Base-by-base conservation (phyloP, 1,140 invertebrate genomes). In the Trialeurodes vaporariorum region DNA sequence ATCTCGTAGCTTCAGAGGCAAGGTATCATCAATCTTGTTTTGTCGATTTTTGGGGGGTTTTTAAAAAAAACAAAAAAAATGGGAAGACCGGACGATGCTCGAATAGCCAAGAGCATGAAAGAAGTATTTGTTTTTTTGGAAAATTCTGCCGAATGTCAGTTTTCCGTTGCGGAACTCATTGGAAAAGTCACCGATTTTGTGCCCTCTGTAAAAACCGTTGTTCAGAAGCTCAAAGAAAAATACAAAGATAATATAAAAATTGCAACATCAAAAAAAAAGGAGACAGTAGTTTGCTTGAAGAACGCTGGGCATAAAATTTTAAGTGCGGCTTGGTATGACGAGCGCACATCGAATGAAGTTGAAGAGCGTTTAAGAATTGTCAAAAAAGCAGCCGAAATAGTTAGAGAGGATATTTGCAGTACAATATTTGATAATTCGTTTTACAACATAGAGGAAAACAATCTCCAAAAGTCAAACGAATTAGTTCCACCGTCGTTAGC, bases 331-430 rank as follows among this genome's bases (percentile, higher is more conserved):
- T 49, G 34, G 34, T 26, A 26, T 12, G 9, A 61, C 5, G 22
- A n/a, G 34, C 65, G 58, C 59, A 72, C 60, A 64, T 13, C 60
- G 67, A 69, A 72, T 67, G 63, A 69, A 21, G 58, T 64, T 70
- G 72, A 70, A 70, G 71, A 75, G 67, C 64, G 69, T 60, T 64
- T 73, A 1, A 71, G 70, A 72, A 67, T 73, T 26, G 59, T 77
- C 62, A 67, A 75, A 62, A 72, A 74, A 61, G 75, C 75, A 27
- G 76, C 73, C 69, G 71, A 64, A 61, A 77, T 77, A 61, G 74
- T 77, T 72, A 40, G 71, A 12, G 71, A 76, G 69, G 75, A 77
- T 71, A 77, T 77, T 68, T 64, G 68, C 72, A 69, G 73, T 25
- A 1, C 58, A 62, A 70, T 74, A 24, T 70, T 77, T 73, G 74